Conservation (phyloP, 2,797 vertebrate species). For the Mionectes olivaceus region DNA sequence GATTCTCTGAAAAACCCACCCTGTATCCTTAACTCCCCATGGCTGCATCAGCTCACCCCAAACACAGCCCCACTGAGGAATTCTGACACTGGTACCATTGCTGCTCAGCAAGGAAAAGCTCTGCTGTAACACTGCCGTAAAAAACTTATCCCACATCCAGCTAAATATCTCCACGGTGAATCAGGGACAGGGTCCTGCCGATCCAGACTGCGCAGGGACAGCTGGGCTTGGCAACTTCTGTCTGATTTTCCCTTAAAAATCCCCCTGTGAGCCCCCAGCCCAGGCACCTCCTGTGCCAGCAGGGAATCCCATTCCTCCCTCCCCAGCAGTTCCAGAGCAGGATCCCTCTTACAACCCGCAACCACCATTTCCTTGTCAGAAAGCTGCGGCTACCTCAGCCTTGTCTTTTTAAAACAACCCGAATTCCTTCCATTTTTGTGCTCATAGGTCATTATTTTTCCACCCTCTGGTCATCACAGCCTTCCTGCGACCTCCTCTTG, state of each 20-base stretch:
- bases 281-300: not conserved
- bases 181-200: rapidly evolving
- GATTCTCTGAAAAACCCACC: rapidly evolving
- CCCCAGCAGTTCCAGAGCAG: rapidly evolving
- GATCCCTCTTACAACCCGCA: rapidly evolving
- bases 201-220: not conserved
- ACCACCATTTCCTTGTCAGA: not conserved
- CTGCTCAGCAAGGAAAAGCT: not conserved
- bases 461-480: not conserved
- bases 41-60: not conserved
- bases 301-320: rapidly evolving
- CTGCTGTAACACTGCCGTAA: too few species aligned
- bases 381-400: not conserved
- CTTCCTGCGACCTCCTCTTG: not conserved
- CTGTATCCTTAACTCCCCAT: not conserved
- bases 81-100: rapidly evolving
- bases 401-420: not conserved
- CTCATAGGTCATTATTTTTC: not conserved
- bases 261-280: rapidly evolving
- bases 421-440: not conserved
- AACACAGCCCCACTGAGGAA: rapidly evolving
- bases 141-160: not conserved
- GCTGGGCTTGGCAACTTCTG: not conserved
- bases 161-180: not conserved
- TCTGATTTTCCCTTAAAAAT: not conserved